Conservation (phyloP, 2,797 vertebrate species). For the Lithobates sylvaticus region DNA sequence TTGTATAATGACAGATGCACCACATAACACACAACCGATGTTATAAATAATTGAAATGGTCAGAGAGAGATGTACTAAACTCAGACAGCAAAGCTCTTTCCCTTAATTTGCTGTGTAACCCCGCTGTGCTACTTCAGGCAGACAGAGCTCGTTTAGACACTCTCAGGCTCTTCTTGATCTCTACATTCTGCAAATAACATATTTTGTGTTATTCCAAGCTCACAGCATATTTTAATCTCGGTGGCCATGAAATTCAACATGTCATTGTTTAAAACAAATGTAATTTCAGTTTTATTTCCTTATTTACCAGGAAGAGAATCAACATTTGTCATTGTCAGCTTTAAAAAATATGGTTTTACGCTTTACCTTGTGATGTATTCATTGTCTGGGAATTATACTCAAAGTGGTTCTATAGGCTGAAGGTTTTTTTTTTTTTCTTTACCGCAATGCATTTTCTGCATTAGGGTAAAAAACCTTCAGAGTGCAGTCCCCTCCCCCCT, state of each 20-base stretch:
- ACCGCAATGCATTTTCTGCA: too few species aligned
- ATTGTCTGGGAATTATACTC: background rate
- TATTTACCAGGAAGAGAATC: background rate
- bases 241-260: slow-evolving; percentile 24
- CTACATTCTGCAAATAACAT: slow-evolving; percentile 41
- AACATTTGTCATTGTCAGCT: background rate
- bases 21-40: slow-evolving; percentile 37
- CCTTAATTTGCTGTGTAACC: slow-evolving; percentile 52
- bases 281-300: slow-evolving; percentile 17
- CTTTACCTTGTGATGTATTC: background rate
- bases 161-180: slow-evolving; percentile 46
- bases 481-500: too few species aligned
- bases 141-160: slow-evolving; percentile 25
- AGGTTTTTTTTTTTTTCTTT: too few species aligned
- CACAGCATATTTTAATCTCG: slow-evolving; percentile 29
- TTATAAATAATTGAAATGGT: slow-evolving; percentile 59
- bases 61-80: slow-evolving; percentile 53
- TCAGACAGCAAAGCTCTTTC: slow-evolving; percentile 54
- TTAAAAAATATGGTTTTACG: background rate
- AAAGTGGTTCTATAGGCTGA: too few species aligned
- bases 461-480: too few species aligned
- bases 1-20: slow-evolving; percentile 16
- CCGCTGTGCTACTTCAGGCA: slow-evolving; percentile 58
- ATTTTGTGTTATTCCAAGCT: slow-evolving; percentile 53
- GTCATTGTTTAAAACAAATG: slow-evolving; percentile 39